A percentile compares a stretch with the other conserved stretches of the same genome.
These are phyloP conservation scores for Talpa occidentalis DNA, from an alignment of 2,113 vertebrate genomes.

Conservation along the genomic window DNA sequence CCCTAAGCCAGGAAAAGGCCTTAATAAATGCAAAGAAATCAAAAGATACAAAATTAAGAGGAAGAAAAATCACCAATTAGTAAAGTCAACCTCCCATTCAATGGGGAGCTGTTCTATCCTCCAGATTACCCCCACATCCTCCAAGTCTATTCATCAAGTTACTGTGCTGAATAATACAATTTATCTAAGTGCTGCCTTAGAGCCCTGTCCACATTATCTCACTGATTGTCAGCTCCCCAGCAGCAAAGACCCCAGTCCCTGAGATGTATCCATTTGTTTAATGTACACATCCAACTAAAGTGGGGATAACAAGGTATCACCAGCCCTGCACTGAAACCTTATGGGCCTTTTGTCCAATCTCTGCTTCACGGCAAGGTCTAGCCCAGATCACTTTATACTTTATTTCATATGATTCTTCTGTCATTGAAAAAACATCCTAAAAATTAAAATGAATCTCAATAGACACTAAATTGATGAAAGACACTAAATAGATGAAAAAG, in stretches of 20 bases:
- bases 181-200: background rate
- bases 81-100: background rate
- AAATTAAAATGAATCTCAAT: background rate
- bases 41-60: constrained; percentile 4
- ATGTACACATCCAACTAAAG: background rate
- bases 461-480: background rate
- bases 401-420: background rate
- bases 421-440: background rate
- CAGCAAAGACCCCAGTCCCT: background rate
- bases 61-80: background rate
- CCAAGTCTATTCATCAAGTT: background rate
- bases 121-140: background rate
- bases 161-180: background rate
- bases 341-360: background rate
- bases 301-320: background rate
- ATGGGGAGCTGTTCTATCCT: background rate
- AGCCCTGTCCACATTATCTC: background rate
- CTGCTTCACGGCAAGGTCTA: background rate
- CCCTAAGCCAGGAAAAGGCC: background rate
- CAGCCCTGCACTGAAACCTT: background rate
- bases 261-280: background rate
- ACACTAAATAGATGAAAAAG: background rate
- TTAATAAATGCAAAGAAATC: background rate
- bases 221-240: background rate
- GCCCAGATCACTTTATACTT: background rate